Percentiles rank a stretch among this genome's conserved stretches.
Evolutionary conservation across 53 echinoderm and acorn worm genomes (phyloP).

Genomic region (Patiria pectinifera): DNA sequence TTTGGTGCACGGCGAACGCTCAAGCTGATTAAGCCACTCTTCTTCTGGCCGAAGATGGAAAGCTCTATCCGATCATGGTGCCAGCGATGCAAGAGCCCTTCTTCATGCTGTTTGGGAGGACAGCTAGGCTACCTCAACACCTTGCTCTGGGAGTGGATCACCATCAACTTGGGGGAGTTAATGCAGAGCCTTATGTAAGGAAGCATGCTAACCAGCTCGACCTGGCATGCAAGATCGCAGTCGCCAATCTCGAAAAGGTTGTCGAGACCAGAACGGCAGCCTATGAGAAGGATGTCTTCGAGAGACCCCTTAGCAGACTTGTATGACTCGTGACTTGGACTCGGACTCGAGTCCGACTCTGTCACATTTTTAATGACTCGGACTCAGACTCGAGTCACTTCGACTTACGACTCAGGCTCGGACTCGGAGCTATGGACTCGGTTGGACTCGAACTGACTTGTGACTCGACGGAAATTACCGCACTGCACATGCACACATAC

Average conservation of each 20-base stretch:
- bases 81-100: constrained; percentile 37
- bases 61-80: constrained; percentile 32
- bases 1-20: constrained; percentile 48
- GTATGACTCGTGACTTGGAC: no score
- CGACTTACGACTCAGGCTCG: no score
- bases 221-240: constrained; percentile 21
- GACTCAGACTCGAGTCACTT: no score
- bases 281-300: constrained; percentile 28
- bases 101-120: constrained; percentile 43
- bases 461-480: no score
- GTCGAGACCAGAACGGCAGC: constrained; percentile 4
- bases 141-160: not conserved
- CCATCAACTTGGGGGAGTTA: not conserved
- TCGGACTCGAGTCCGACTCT: no score
- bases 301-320: no score
- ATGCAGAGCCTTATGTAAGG: not conserved
- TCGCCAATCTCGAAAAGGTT: not conserved
- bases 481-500: no score
- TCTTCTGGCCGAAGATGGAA: constrained; percentile 52
- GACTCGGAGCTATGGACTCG: no score
- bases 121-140: not conserved
- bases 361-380: no score
- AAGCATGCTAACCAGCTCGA: constrained; percentile 11
- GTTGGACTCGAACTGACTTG: no score
- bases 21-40: constrained; percentile 4